Conservation (phyloP, 2,113 vertebrate genomes). For the Columba livia region DNA sequence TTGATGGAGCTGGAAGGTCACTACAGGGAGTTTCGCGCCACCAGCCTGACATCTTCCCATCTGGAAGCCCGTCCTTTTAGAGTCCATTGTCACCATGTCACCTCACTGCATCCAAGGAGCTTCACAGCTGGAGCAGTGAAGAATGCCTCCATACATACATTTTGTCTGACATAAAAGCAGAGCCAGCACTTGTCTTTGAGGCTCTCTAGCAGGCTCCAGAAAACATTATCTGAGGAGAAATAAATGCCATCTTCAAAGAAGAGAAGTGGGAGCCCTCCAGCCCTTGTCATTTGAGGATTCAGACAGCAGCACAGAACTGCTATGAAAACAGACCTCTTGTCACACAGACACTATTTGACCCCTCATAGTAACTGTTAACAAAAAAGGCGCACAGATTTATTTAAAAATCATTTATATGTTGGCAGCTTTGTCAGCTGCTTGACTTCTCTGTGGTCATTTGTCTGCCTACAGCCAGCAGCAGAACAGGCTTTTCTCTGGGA, state of each 20-base stretch:
- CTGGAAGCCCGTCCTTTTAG: neutral
- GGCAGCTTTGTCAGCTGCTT: neutral
- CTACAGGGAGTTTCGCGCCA: neutral
- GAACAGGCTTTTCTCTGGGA: neutral
- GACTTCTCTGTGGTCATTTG: neutral
- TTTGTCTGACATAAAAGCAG: neutral
- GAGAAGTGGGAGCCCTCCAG: neutral
- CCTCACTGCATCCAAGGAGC: neutral
- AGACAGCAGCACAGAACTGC: neutral
- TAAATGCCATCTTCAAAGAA: neutral
- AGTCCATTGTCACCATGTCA: neutral
- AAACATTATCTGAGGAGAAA: neutral
- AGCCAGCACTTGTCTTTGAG: neutral
- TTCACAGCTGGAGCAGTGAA: neutral
- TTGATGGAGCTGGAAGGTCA: neutral
- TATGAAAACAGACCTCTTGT: neutral
- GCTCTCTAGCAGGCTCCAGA: neutral
- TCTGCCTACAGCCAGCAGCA: neutral
- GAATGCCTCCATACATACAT: neutral
- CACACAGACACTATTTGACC: accelerated
- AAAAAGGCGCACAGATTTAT: neutral
- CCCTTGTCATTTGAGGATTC: neutral
- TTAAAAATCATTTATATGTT: neutral
- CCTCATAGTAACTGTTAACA: neutral
- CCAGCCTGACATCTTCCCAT: neutral